Percentiles rank a stretch among this genome's conserved stretches.
phyloP scores from a whole-genome alignment of 2,888 invertebrate genomes.

The Panzeria rudis region DNA sequence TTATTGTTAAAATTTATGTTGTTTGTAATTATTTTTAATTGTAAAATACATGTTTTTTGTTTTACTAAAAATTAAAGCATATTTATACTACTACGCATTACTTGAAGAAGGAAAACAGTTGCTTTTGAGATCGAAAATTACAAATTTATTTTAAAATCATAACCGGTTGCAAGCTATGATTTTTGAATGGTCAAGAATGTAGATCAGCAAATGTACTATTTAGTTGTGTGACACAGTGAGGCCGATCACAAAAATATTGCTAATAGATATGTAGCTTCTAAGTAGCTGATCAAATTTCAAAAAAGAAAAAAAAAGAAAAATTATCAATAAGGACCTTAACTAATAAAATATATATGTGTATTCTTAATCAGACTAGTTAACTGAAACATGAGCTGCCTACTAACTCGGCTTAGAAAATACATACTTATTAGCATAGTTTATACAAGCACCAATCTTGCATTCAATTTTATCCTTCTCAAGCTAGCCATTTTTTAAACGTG shows the following conservation, averaged over 20 bases:
- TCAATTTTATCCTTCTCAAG: too few species aligned
- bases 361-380: too few species aligned
- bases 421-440: too few species aligned
- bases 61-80: conserved; percentile 16
- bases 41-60: neutral
- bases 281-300: too few species aligned
- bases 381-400: too few species aligned
- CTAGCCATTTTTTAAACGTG: too few species aligned
- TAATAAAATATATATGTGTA: too few species aligned
- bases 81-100: conserved; percentile 9
- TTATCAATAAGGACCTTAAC: too few species aligned
- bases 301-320: neutral
- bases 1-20: neutral
- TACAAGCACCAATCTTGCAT: too few species aligned
- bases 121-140: neutral
- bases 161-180: neutral
- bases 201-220: neutral
- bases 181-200: neutral
- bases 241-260: neutral
- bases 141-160: neutral
- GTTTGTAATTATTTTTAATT: conserved; percentile 5
- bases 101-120: neutral
- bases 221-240: neutral
- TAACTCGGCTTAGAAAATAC: too few species aligned
- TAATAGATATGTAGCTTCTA: neutral